A percentile compares a stretch with the other conserved stretches of the same genome.
These are phyloP conservation scores for Tetramorium simillimum DNA, from an alignment of 1,140 invertebrate genomes.

Conservation along the genomic window DNA sequence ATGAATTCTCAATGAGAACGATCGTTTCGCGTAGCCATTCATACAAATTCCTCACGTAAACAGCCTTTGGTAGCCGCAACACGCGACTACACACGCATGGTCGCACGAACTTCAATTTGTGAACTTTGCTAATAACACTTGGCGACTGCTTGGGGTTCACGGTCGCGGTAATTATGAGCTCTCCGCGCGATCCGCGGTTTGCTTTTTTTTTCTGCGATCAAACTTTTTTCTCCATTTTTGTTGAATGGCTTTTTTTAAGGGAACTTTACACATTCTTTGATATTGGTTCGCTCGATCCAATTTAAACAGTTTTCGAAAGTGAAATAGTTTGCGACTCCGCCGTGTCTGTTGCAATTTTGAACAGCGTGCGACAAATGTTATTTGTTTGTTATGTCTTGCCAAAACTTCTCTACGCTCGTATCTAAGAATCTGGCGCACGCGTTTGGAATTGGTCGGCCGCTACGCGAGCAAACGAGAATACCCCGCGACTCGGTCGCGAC, in stretches of 20 bases:
- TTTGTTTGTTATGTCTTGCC: background rate
- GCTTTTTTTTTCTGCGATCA: background rate
- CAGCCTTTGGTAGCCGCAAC: constrained; percentile 27
- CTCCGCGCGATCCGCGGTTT: background rate
- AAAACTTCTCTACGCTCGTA: background rate
- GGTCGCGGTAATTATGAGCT: constrained; percentile 65
- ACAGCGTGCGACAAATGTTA: background rate
- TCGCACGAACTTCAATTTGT: constrained; percentile 65
- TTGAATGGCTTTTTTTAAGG: background rate
- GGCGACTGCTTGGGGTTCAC: constrained; percentile 67
- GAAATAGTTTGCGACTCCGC: background rate
- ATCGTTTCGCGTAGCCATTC: constrained; percentile 23
- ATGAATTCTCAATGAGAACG: constrained; percentile 20
- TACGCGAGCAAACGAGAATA: background rate
- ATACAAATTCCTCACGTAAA: background rate
- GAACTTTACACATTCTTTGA: background rate
- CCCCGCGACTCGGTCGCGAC: background rate
- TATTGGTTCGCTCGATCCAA: background rate
- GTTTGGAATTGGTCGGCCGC: background rate
- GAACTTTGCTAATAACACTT: constrained; percentile 68
- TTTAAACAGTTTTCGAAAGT: background rate
- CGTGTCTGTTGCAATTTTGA: constrained; percentile 6
- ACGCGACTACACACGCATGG: constrained; percentile 36
- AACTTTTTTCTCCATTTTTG: background rate
- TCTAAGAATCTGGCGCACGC: background rate